A percentile compares a stretch with the other conserved stretches of the same genome.
Conservation (phyloP, 2,888 invertebrate species). For the Doris montereyensis region DNA sequence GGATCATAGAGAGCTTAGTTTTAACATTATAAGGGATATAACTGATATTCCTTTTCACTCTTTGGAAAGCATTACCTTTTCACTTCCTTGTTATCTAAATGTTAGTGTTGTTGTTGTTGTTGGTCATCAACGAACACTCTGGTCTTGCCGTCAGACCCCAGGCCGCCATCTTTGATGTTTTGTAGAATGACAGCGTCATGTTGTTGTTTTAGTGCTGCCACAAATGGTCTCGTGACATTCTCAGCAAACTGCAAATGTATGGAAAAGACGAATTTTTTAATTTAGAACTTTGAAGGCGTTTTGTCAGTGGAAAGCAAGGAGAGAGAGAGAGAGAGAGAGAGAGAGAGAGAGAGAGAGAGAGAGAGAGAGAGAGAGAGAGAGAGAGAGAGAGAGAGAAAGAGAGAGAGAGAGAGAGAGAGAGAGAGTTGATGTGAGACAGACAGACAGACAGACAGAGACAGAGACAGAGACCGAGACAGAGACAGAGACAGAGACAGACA, state of each 20-base stretch:
- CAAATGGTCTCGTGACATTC: background rate
- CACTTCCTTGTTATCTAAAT: conserved; percentile 31
- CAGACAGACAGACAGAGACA: background rate
- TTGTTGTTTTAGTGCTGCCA: background rate
- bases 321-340: background rate
- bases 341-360: background rate
- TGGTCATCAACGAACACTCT: conserved; percentile 35
- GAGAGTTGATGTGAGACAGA: background rate
- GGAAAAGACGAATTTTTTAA: background rate
- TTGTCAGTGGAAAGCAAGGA: background rate
- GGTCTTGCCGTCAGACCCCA: conserved; percentile 35
- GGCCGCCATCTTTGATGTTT: conserved; percentile 33
- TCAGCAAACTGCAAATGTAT: conserved; percentile 23
- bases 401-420: background rate
- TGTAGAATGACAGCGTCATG: conserved; percentile 37
- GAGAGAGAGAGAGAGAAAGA: background rate
- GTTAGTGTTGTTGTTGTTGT: too few species aligned
- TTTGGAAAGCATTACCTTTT: conserved; percentile 7
- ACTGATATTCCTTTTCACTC: too few species aligned
- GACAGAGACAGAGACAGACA: background rate
- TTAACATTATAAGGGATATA: too few species aligned
- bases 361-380: background rate
- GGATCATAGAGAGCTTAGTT: too few species aligned
- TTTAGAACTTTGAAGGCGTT: background rate
- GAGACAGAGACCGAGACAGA: too few species aligned